Base-by-base conservation (phyloP, 2,113 vertebrate genomes). In the Callocephalon fimbriatum region DNA sequence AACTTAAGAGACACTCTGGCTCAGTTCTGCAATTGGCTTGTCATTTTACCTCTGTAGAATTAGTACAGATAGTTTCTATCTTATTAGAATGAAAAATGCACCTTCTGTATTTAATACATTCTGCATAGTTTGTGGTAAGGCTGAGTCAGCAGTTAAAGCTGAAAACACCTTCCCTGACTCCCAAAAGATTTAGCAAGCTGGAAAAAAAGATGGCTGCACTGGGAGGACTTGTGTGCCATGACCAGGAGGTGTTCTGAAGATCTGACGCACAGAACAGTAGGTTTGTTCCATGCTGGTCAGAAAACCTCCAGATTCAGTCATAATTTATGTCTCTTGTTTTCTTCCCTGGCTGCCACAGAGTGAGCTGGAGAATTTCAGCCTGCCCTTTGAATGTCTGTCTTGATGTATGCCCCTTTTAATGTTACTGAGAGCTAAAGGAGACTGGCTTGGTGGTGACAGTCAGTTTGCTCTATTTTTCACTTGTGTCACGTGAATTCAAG, bases 121-220 rank as follows among this genome's bases (percentile, higher is more conserved):
- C 74, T 88, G 70, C 81, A 73, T 70, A 92, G 76, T 79, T 94
- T 95, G 78, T 95, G 79, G 92, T 77, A 89, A 89, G 83, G 73
- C 88, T 95, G 94, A 95, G 83, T 86, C 80, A 89, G 83, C 83
- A 95, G 47, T 72, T 84, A 72, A 88, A 93, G 61, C 72, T 96
- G 86, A 95, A 95, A 95, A 95, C 92, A 95, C 58, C 87, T 92
- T 73, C 73, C 45, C 70, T 22, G 42, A 96, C 71, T 95, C 92
- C 85, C 85, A 38, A 15, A 92, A 95, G 91, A 59, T 71, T 71
- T 67, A 89, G 68, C 63, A 91, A 91, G 84, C 91, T 85, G 93
- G 51, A 95, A 96, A 42, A 95, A 95, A 91, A 75, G 86, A 84
- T 95, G 86, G 78, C 92, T 90, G 61, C 7, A 5, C 80, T 90